phyloP scores from a whole-genome alignment of 2,113 vertebrate genomes.

The Probosciger aterrimus region DNA sequence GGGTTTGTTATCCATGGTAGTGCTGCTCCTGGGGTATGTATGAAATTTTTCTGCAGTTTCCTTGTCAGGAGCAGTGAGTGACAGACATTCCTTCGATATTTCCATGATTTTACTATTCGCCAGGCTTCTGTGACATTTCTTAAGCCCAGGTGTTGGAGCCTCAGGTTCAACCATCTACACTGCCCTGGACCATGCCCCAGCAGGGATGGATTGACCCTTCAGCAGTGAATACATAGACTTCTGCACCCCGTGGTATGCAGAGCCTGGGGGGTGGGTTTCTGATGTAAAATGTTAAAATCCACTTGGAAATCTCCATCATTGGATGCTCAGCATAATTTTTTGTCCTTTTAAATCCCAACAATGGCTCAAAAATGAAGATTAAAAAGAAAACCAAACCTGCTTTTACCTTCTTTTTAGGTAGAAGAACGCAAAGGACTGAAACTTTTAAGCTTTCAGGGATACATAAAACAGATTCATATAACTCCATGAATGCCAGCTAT shows the following conservation, averaged over 20 bases:
- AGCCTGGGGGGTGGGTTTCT: background rate
- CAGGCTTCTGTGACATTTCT: slow-evolving; percentile 7
- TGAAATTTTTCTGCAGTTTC: slow-evolving; percentile 8
- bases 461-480: background rate
- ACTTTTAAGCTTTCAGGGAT: background rate
- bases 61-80: background rate
- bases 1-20: background rate
- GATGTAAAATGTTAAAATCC: background rate
- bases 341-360: background rate
- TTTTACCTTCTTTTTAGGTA: background rate
- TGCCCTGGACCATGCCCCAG: background rate
- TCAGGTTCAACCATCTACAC: background rate
- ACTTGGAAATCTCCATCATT: background rate
- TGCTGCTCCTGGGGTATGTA: background rate
- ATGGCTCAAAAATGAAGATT: background rate
- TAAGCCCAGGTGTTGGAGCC: background rate
- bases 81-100: background rate
- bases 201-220: background rate
- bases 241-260: background rate
- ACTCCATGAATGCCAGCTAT: background rate
- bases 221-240: background rate
- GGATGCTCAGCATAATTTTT: background rate
- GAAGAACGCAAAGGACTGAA: background rate
- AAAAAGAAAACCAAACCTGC: background rate
- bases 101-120: slow-evolving; percentile 17